Evolutionary conservation across 2,888 invertebrate genomes (phyloP).

Genomic region (Digitonthophagus gazella): DNA sequence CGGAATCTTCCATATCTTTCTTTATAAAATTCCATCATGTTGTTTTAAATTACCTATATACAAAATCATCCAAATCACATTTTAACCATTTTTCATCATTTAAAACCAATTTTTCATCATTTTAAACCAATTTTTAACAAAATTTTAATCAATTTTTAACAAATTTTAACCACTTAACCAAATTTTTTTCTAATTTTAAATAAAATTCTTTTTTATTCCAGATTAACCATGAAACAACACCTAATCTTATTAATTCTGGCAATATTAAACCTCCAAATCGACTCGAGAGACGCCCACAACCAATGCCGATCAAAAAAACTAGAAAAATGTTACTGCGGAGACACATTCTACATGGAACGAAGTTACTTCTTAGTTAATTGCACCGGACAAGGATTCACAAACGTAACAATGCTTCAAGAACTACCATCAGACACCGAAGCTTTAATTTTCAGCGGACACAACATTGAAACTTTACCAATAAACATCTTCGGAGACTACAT

Average conservation of each 20-base stretch:
- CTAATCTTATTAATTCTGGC: background rate
- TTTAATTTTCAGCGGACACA: conserved; percentile 70
- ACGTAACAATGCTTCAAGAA: conserved; percentile 58
- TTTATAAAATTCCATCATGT: no score
- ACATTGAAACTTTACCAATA: conserved; percentile 62
- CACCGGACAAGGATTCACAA: conserved; percentile 61
- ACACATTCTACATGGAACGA: conserved; percentile 53
- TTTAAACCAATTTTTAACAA: no score
- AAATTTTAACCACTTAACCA: no score
- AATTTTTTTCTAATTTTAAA: no score
- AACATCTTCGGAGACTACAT: conserved; percentile 69
- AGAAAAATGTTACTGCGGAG: conserved; percentile 58
- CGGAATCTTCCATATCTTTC: no score
- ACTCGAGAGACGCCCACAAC: conserved; percentile 21
- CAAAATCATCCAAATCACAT: no score
- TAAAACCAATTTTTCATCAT: no score
- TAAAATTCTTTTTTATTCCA: no score
- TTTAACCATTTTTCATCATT: no score
- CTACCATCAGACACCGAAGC: conserved; percentile 67
- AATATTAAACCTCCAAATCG: background rate
- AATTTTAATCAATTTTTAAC: no score
- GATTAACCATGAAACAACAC: conserved; percentile 3
- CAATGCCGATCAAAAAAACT: conserved; percentile 39
- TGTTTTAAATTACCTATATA: no score
- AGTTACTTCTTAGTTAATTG: conserved; percentile 67